Evolutionary conservation across 2,888 invertebrate species (phyloP).

Genomic region (Troilus luridus): DNA sequence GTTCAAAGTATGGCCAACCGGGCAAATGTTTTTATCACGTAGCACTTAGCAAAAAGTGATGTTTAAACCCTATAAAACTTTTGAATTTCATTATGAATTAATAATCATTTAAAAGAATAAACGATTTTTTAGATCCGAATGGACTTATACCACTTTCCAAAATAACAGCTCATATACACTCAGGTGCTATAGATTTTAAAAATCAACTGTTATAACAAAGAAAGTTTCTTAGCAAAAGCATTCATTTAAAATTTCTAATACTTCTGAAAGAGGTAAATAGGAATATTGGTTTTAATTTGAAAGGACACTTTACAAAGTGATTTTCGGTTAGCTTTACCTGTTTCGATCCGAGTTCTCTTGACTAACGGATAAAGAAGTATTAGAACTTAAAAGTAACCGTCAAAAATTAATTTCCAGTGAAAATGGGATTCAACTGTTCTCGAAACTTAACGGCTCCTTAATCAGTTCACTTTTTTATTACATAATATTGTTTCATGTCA

Average conservation of each 20-base stretch:
- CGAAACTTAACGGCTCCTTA: neutral
- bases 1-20: too few species aligned
- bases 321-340: neutral
- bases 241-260: neutral
- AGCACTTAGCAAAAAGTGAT: too few species aligned
- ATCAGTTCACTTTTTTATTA: neutral
- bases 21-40: too few species aligned
- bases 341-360: neutral
- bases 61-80: too few species aligned
- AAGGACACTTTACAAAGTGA: neutral
- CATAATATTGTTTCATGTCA: neutral
- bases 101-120: too few species aligned
- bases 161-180: too few species aligned
- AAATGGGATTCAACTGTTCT: neutral
- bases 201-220: neutral
- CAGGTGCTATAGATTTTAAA: too few species aligned
- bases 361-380: neutral
- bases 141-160: too few species aligned
- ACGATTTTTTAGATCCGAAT: too few species aligned
- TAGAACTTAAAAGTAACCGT: neutral
- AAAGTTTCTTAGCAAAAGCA: neutral
- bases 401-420: constrained; percentile 7
- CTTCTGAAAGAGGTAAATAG: neutral
- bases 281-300: constrained; percentile 10
- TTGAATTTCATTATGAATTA: too few species aligned